These are phyloP conservation scores for Scaptomyza caliginosa DNA, from an alignment of 2,888 invertebrate species.

Conservation along the genomic window DNA sequence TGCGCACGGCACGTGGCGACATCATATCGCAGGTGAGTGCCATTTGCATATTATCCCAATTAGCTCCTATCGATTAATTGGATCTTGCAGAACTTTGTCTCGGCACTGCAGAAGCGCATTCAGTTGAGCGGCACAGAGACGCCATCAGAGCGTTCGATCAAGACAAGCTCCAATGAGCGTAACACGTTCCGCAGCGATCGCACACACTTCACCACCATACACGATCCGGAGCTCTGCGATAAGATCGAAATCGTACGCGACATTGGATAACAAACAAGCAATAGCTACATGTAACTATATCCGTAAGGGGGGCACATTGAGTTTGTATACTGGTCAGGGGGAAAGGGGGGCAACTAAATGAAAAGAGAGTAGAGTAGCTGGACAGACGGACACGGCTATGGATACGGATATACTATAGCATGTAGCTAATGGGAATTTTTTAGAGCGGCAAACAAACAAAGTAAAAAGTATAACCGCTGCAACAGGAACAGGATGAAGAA, in stretches of 20 bases:
- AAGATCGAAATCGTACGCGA: slow-evolving; percentile 84
- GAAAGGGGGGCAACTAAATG: slow-evolving; percentile 41
- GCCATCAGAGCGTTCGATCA: slow-evolving; percentile 85
- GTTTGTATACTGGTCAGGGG: slow-evolving; percentile 56
- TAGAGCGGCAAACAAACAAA: slow-evolving; percentile 6
- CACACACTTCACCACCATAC: slow-evolving; percentile 90
- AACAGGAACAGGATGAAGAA: slow-evolving; percentile 4
- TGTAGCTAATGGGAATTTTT: slow-evolving; percentile 41
- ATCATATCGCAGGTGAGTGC: slow-evolving; percentile 92
- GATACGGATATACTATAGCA: slow-evolving; percentile 32
- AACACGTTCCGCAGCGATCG: slow-evolving; percentile 90
- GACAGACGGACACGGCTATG: slow-evolving; percentile 20
- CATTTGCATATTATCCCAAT: neutral
- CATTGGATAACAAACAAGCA: slow-evolving; percentile 84
- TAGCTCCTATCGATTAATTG: neutral
- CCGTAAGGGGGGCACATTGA: slow-evolving; percentile 63
- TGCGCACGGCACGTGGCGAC: slow-evolving; percentile 94
- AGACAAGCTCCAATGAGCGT: slow-evolving; percentile 87
- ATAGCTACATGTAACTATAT: slow-evolving; percentile 82
- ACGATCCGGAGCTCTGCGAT: slow-evolving; percentile 86
- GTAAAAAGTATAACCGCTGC: slow-evolving; percentile 16
- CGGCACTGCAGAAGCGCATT: slow-evolving; percentile 90
- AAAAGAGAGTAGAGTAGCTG: neutral
- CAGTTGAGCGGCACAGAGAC: slow-evolving; percentile 86
- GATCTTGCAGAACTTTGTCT: slow-evolving; percentile 89